Conservation (phyloP, 1,140 invertebrate species). For the Drosophila pallidifrons region DNA sequence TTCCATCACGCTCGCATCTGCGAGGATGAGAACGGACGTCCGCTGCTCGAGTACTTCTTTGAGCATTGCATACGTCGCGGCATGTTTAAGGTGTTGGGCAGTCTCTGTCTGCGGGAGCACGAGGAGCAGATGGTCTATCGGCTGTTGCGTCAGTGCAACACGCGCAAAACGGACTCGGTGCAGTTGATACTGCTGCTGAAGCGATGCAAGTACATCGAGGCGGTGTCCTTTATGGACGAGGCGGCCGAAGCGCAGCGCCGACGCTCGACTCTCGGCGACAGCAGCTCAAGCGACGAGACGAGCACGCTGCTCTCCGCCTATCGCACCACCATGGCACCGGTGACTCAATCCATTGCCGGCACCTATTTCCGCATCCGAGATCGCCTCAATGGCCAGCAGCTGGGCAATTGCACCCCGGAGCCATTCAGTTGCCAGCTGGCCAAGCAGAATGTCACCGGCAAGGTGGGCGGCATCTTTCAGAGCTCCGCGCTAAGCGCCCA, state of each 20-base stretch:
- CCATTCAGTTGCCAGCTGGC: slow-evolving; percentile 75
- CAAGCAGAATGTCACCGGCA: slow-evolving; percentile 59
- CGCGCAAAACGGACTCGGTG: slow-evolving; percentile 54
- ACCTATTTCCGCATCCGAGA: slow-evolving; percentile 66
- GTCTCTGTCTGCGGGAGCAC: slow-evolving; percentile 58
- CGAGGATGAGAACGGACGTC: slow-evolving; percentile 42
- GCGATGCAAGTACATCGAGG: slow-evolving; percentile 79
- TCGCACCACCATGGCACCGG: slow-evolving; percentile 73
- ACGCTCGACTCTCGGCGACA: background rate
- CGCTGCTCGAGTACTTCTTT: slow-evolving; percentile 74
- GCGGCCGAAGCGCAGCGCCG: slow-evolving; percentile 35
- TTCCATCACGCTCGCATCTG: slow-evolving; percentile 68
- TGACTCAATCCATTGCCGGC: slow-evolving; percentile 65
- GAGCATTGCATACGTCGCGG: slow-evolving; percentile 46
- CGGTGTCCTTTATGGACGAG: slow-evolving; percentile 74
- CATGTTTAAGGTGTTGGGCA: slow-evolving; percentile 62
- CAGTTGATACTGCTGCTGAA: slow-evolving; percentile 76
- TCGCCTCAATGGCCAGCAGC: slow-evolving; percentile 39
- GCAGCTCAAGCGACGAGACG: slow-evolving; percentile 1
- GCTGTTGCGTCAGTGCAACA: slow-evolving; percentile 50
- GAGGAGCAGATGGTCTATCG: slow-evolving; percentile 68
- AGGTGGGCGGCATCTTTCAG: slow-evolving; percentile 68
- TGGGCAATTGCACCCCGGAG: slow-evolving; percentile 40
- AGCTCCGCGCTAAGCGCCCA: slow-evolving; percentile 68
- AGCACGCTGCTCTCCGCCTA: slow-evolving; percentile 65